Conservation (phyloP, 2,797 vertebrate species). For the Chiloscyllium punctatum region DNA sequence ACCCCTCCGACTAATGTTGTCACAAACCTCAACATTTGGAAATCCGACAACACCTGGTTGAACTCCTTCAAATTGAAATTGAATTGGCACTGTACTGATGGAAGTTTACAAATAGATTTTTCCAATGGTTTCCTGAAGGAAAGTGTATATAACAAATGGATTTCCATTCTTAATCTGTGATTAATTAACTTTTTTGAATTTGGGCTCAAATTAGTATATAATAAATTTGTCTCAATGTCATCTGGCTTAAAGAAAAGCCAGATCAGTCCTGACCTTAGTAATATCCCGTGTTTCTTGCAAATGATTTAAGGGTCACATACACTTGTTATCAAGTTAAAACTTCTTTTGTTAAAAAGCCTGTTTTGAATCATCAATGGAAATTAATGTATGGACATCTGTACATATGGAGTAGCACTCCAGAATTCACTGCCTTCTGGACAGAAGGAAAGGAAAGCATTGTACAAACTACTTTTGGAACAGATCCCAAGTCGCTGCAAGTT, state of each 20-base stretch:
- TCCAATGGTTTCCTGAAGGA: not conserved
- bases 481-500: not conserved
- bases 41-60: not conserved
- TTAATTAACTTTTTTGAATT: not conserved
- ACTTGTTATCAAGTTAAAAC: not conserved
- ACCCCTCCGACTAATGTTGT: not conserved
- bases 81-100: not conserved
- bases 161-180: not conserved
- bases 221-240: slow-evolving; percentile 3
- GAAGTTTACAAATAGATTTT: not conserved
- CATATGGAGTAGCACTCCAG: not conserved
- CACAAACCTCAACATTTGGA: not conserved
- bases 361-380: not conserved
- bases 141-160: not conserved
- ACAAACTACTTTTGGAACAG: not conserved
- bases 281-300: not conserved
- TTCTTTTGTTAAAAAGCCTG: not conserved
- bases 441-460: not conserved
- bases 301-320: not conserved
- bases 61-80: not conserved
- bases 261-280: not conserved
- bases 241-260: not conserved
- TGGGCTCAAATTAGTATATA: not conserved
- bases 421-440: not conserved
- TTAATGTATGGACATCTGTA: not conserved